Evolutionary conservation across 2,888 invertebrate species (phyloP).

Genomic region (Alcis repandata): DNA sequence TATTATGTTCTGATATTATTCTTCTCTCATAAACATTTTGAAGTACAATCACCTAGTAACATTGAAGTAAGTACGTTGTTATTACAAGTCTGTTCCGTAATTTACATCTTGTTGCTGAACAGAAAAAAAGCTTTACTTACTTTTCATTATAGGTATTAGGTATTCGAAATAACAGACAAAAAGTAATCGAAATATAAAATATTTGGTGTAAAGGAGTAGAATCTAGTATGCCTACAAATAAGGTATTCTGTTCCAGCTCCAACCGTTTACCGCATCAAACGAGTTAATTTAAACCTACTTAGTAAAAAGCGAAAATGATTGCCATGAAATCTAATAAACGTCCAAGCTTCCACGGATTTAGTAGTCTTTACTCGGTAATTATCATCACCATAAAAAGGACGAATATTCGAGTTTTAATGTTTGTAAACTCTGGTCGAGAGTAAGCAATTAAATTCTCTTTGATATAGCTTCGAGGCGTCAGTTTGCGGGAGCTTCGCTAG

Average conservation of each 20-base stretch:
- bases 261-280: not conserved
- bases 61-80: no score
- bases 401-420: conserved; percentile 61
- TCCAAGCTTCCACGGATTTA: conserved; percentile 34
- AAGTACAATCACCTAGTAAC: no score
- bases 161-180: not conserved
- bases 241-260: conserved; percentile 9
- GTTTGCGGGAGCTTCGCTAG: conserved; percentile 66
- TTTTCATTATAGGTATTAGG: conserved; percentile 5
- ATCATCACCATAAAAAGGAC: conserved; percentile 55
- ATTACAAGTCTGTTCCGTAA: conserved; percentile 9
- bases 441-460: conserved; percentile 76
- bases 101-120: not conserved
- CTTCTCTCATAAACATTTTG: no score
- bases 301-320: conserved; percentile 36
- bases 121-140: no score
- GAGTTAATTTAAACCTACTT: conserved; percentile 22
- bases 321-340: conserved; percentile 40
- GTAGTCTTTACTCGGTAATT: conserved; percentile 53
- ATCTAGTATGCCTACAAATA: not conserved
- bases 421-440: conserved; percentile 64
- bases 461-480: conserved; percentile 71
- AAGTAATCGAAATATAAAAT: no score
- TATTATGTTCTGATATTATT: no score
- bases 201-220: not conserved